Evolutionary conservation across 2,888 invertebrate species (phyloP).

Genomic region (Lamellibrachia satsuma): DNA sequence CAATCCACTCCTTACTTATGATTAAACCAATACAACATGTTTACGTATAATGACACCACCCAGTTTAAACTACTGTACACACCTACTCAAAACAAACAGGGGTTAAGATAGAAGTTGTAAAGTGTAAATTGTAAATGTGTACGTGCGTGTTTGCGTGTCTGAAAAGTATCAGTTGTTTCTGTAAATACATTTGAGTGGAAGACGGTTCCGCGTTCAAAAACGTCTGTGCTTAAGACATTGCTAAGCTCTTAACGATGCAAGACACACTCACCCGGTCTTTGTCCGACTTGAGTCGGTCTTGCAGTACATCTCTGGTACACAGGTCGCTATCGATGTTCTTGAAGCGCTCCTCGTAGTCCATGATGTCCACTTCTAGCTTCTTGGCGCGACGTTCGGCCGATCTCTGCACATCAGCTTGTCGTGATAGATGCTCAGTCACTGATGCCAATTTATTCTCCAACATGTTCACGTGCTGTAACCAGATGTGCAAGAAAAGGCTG

Average conservation of each 20-base stretch:
- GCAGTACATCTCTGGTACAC: slow-evolving; percentile 76
- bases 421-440: slow-evolving; percentile 78
- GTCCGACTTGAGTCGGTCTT: slow-evolving; percentile 79
- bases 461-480: slow-evolving; percentile 50
- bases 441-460: slow-evolving; percentile 79
- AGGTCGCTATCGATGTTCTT: slow-evolving; percentile 84
- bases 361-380: slow-evolving; percentile 79
- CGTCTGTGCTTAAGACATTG: neutral
- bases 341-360: slow-evolving; percentile 78
- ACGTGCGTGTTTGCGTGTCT: too few species aligned
- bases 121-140: too few species aligned
- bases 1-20: neutral
- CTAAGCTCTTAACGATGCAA: neutral
- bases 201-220: too few species aligned
- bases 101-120: too few species aligned
- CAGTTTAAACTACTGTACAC: too few species aligned
- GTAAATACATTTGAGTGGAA: too few species aligned
- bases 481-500: slow-evolving; percentile 22
- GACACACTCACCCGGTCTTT: slow-evolving; percentile 75
- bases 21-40: neutral
- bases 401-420: slow-evolving; percentile 75
- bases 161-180: too few species aligned
- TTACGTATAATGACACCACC: neutral
- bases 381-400: slow-evolving; percentile 75
- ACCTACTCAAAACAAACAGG: too few species aligned